A percentile compares a stretch with the other conserved stretches of the same genome.
Conservation (phyloP, 2,888 invertebrate genomes). For the Branchellion lobata region DNA sequence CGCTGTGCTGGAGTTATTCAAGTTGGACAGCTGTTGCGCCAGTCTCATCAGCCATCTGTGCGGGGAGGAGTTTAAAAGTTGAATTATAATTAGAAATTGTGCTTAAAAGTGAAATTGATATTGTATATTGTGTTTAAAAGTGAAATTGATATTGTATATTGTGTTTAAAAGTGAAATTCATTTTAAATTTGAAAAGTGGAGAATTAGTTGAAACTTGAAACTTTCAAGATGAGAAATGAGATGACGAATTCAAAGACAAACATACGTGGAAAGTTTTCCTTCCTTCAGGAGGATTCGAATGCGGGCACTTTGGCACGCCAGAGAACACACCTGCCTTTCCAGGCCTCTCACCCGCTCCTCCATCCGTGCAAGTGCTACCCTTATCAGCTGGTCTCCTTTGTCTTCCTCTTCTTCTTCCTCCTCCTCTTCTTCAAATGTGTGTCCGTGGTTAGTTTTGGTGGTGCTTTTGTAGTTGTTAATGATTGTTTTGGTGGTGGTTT, state of each 20-base stretch:
- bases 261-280: not conserved
- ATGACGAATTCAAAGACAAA: not conserved
- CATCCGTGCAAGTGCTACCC: not conserved
- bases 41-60: not conserved
- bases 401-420: not conserved
- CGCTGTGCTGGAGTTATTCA: not conserved
- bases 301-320: conserved; percentile 11
- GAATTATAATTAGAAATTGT: not conserved
- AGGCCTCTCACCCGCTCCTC: not conserved
- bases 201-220: not conserved
- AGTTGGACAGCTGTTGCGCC: not conserved
- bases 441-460: not conserved
- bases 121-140: no score
- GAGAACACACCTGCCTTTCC: not conserved
- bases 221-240: not conserved
- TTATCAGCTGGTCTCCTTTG: not conserved
- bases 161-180: no score
- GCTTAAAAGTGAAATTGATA: no score
- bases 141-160: no score
- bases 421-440: conserved; percentile 11
- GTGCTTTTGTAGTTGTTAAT: not conserved
- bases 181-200: not conserved
- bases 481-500: not conserved
- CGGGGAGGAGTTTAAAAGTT: not conserved
- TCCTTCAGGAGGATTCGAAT: not conserved